Conservation (phyloP, 2,888 invertebrate species). For the Hirtodrosophila confusa region DNA sequence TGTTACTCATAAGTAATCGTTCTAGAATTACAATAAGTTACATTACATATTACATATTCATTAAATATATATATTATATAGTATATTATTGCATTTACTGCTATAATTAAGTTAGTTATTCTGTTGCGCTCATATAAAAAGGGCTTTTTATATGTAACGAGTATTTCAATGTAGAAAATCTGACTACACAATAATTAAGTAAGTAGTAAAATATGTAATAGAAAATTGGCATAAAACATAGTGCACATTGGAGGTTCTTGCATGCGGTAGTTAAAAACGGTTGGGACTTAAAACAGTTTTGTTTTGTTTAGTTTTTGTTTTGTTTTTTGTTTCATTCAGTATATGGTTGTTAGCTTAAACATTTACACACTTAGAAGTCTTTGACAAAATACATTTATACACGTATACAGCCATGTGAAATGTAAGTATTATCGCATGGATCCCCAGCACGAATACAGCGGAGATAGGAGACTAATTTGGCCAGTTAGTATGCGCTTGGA, state of each 20-base stretch:
- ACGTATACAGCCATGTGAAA: slow-evolving; percentile 64
- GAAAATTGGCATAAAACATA: slow-evolving; percentile 59
- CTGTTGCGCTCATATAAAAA: slow-evolving; percentile 45
- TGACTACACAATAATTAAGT: slow-evolving; percentile 43
- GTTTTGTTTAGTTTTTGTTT: slow-evolving; percentile 16
- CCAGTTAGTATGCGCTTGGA: slow-evolving; percentile 51
- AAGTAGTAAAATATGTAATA: slow-evolving; percentile 16
- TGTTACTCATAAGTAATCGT: slow-evolving; percentile 44
- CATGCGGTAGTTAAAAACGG: slow-evolving; percentile 63
- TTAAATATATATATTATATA: slow-evolving; percentile 22
- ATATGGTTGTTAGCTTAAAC: slow-evolving; percentile 37
- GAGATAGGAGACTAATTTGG: slow-evolving; percentile 67
- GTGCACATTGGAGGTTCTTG: slow-evolving; percentile 44
- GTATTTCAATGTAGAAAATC: slow-evolving; percentile 58
- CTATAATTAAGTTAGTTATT: slow-evolving; percentile 32
- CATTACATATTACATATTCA: slow-evolving; percentile 42
- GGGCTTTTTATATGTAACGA: slow-evolving; percentile 19
- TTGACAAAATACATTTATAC: slow-evolving; percentile 72
- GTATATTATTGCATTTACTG: slow-evolving; percentile 30
- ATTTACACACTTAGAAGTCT: slow-evolving; percentile 75
- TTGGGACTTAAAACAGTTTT: slow-evolving; percentile 32
- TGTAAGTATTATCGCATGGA: slow-evolving; percentile 44
- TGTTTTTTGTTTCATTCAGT: background rate
- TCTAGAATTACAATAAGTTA: slow-evolving; percentile 70
- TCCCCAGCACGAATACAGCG: slow-evolving; percentile 28